Base-by-base conservation (phyloP, 2,888 invertebrate genomes). In the Drosophila fulvimacula region DNA sequence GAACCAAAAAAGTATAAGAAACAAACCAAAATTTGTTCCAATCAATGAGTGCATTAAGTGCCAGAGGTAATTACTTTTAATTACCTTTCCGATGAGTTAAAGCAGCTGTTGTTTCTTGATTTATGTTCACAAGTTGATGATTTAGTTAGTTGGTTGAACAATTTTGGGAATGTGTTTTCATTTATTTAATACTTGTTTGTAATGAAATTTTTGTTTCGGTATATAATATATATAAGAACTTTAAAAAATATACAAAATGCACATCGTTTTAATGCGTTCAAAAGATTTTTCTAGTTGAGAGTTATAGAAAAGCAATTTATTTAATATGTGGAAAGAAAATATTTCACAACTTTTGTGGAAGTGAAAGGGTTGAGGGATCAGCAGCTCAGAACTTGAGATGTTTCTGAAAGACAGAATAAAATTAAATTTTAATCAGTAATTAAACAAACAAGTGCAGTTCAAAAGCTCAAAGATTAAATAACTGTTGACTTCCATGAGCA, bases 31-130 rank as follows among this genome's bases (percentile, higher is more conserved):
- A 46, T 7, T 55, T n/a, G 21, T 46, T 27, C 41, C 34, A 74
- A 69, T 49, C 41, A 69, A 38, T 41, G 34, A 49, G 38, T 21
- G 32, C 21, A 44, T 52, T 66, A 46, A 48, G 36, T 70, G 42
- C 36, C 34, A 24, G n/a, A 13, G 21, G 27, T 48, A 51, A 41
- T 59, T 60, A 41, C 27, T 32, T 51, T 34, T 36, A 41, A 46
- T 56, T 68, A 30, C 13, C 27, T 17, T 19, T 19, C 1, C 13
- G 30, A 36, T 19, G 21, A 52, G 2, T 36, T 27, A 42, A 34
- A 32, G 17, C 51, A 60, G 51, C 42, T 61, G 42, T 42, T 15
- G 2, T 24, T 52, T 10, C 17, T 10, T 52, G 21, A 30, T 51
- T 36, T 21, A 51, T 21, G 36, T 51, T 0, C 10, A 15, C 49